Percentiles rank a stretch among this genome's conserved stretches.
Conservation (phyloP, 1,140 invertebrate genomes). For the Hydropsyche tenuis region DNA sequence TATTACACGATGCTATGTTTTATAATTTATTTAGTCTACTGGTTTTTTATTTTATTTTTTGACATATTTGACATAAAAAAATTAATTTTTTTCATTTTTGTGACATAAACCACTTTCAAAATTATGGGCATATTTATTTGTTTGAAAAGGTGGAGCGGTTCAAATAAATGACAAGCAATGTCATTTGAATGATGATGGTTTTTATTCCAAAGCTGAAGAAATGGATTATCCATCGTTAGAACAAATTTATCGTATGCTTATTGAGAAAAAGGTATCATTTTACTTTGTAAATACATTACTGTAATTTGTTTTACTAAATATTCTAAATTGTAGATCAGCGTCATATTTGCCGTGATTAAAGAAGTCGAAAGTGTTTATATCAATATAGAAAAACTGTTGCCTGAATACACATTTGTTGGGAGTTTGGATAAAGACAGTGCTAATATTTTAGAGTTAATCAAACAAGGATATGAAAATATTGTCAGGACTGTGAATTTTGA, state of each 20-base stretch:
- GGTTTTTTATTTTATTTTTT: too few relatives aligned
- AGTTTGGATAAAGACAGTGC: slow-evolving; percentile 65
- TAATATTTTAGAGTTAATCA: slow-evolving; percentile 68
- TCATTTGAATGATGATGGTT: slow-evolving; percentile 63
- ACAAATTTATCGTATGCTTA: slow-evolving; percentile 65
- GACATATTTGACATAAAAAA: too few relatives aligned
- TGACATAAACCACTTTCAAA: too few relatives aligned
- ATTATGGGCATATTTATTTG: too few relatives aligned
- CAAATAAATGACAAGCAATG: slow-evolving; percentile 64
- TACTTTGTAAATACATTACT: slow-evolving; percentile 32
- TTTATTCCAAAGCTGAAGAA: slow-evolving; percentile 61
- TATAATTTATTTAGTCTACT: too few relatives aligned
- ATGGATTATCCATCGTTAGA: slow-evolving; percentile 71
- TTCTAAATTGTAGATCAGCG: slow-evolving; percentile 60
- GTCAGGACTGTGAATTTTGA: slow-evolving; percentile 65
- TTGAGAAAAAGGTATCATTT: slow-evolving; percentile 64
- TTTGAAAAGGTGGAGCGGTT: slow-evolving; percentile 61
- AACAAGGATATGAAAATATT: slow-evolving; percentile 66
- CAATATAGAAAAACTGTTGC: slow-evolving; percentile 60
- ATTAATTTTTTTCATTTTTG: too few relatives aligned
- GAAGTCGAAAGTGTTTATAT: slow-evolving; percentile 63
- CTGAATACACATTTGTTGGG: slow-evolving; percentile 66
- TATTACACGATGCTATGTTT: too few relatives aligned
- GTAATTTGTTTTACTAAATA: slow-evolving; percentile 21
- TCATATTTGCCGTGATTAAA: slow-evolving; percentile 68